Conservation (phyloP, 2,797 vertebrate genomes). For the Platalea minor region DNA sequence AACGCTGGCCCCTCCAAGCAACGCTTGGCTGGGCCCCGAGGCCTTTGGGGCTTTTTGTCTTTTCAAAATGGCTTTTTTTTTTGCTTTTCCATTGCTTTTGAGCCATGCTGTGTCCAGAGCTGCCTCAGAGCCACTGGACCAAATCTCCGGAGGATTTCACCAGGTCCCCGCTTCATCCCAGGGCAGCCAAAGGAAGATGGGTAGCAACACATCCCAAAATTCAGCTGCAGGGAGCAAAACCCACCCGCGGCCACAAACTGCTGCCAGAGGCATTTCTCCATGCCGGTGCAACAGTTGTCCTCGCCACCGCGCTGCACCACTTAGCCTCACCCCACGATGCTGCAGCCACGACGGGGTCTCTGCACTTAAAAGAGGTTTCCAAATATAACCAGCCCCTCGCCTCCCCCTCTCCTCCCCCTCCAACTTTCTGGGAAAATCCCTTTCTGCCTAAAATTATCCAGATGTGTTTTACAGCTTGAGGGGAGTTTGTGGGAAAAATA, state of each 20-base stretch:
- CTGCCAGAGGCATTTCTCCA: not conserved
- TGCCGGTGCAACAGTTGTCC: not conserved
- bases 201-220: not conserved
- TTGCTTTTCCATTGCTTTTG: not conserved
- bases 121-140: not conserved
- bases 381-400: constrained; percentile 16
- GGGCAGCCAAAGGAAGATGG: not conserved
- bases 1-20: not conserved
- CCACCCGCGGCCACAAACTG: not conserved
- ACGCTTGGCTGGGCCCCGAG: not conserved
- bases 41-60: not conserved
- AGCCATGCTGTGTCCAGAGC: not conserved
- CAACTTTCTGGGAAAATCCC: constrained; percentile 63
- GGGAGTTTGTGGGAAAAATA: constrained; percentile 61
- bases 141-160: not conserved
- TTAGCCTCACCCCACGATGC: not conserved
- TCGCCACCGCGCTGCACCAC: fast-evolving
- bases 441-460: constrained; percentile 67
- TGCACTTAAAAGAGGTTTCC: constrained; percentile 14
- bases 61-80: not conserved
- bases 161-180: not conserved
- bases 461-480: constrained; percentile 59
- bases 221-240: not conserved
- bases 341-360: not conserved
- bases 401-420: not conserved